Conservation (phyloP, 1,140 invertebrate genomes). For the Aplysia californica region DNA sequence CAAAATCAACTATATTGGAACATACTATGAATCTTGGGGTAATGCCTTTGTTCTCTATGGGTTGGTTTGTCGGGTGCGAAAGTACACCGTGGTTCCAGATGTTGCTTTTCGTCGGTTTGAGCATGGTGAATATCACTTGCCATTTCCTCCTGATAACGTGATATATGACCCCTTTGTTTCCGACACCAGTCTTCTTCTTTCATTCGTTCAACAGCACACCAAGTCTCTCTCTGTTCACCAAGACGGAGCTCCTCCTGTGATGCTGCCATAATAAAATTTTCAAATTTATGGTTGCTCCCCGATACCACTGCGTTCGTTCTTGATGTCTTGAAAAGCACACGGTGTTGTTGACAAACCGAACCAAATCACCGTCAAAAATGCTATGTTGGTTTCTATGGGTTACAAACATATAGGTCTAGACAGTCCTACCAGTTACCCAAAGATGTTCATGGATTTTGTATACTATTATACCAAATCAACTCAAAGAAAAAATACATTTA, state of each 20-base stretch:
- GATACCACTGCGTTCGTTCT: no score
- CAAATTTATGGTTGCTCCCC: no score
- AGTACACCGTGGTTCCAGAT: conserved; percentile 37
- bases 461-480: no score
- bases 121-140: conserved; percentile 41
- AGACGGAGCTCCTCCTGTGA: conserved; percentile 36
- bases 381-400: no score
- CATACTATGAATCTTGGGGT: conserved; percentile 44
- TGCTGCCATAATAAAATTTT: no score
- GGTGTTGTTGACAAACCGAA: no score
- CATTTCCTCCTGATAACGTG: conserved; percentile 37
- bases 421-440: neutral
- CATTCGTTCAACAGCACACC: conserved; percentile 59
- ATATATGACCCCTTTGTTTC: conserved; percentile 44
- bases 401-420: neutral
- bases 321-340: no score
- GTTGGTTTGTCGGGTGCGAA: conserved; percentile 50
- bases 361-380: no score
- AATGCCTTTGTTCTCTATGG: conserved; percentile 55
- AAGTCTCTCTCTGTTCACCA: conserved; percentile 50
- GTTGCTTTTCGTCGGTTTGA: conserved; percentile 31
- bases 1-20: no score
- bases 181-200: conserved; percentile 60
- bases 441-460: no score
- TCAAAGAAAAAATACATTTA: no score